phyloP scores from a whole-genome alignment of 2,888 invertebrate species.

The Melinopterus prodromus region DNA sequence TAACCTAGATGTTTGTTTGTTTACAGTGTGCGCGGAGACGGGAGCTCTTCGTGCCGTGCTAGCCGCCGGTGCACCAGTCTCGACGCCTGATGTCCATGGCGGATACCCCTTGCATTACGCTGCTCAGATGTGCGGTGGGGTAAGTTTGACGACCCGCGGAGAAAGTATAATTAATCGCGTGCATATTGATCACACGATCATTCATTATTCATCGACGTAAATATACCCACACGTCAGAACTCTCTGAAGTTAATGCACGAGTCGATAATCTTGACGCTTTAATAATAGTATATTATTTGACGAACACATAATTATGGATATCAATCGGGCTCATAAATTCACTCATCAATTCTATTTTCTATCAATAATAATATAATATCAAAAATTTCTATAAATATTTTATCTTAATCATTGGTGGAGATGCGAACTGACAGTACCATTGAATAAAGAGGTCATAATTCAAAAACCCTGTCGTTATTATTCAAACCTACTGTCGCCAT shows the following conservation, averaged over 20 bases:
- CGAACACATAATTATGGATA: not conserved
- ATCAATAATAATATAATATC: too few species aligned
- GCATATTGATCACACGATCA: conserved; percentile 7
- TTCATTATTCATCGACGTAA: conserved; percentile 14
- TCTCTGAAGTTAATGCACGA: not conserved
- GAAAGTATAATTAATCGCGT: conserved; percentile 8
- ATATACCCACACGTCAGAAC: not conserved
- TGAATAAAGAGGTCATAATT: too few species aligned
- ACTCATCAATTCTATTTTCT: too few species aligned
- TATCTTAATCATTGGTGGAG: too few species aligned
- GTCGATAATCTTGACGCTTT: not conserved
- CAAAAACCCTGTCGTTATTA: too few species aligned
- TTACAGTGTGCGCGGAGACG: conserved; percentile 90
- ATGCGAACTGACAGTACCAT: too few species aligned
- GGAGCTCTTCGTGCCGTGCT: conserved; percentile 87
- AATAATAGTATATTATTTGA: not conserved
- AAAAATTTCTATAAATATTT: too few species aligned
- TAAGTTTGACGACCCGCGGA: conserved; percentile 45
- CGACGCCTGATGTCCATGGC: conserved; percentile 91
- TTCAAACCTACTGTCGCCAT: too few species aligned
- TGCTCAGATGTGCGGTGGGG: conserved; percentile 94
- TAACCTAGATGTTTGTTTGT: conserved; percentile 26
- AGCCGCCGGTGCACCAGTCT: conserved; percentile 85
- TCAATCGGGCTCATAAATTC: too few species aligned
- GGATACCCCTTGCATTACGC: conserved; percentile 97